Base-by-base conservation (phyloP, 2,888 invertebrate genomes). In the Malacosoma neustria region DNA sequence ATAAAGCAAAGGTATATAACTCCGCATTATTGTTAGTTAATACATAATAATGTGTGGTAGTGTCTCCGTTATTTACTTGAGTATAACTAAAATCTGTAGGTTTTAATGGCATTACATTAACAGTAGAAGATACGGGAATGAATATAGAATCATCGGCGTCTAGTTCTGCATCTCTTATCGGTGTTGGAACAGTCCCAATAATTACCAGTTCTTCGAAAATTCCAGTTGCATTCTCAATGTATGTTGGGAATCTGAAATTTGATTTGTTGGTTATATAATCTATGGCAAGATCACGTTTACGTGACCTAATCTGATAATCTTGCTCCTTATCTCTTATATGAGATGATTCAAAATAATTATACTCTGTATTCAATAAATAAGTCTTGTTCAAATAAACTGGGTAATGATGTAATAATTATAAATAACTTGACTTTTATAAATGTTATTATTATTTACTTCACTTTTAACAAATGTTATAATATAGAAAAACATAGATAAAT, bases 1-100 rank as follows among this genome's bases (percentile, higher is more conserved):
- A 89, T 4, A 89, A 61, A 1, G 76, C 86, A 39, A 89, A 88
- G 3, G 74, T 61, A 31, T 88, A 73, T 33, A 89, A 46, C 31
- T 87, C 70, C 2, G 54, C 57, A 3, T 54, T 39, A 3, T 37
- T 41, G 30, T 64, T 61, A 1, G 42, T 49, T 32, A 85, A 51
- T 2, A 44, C 48, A 14, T 74, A 45, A 1, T 49, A 61, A 31
- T 61, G 65, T 2, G 55, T 41, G 0, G 67, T 63, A 0, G 34
- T 45, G 1, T 37, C 43, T 0, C 45, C 54, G 1, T 44, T 37
- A 1, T 29, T 37, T 1, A 40, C 40, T 29, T 50, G 47, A 1
- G 36, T 50, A 41, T 72, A 86, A 0, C 52, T 51, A 41, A 65
- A 84, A 3, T 71, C 58, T 6, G 54, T 39, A 1, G 69, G 50